Percentiles rank a stretch among this genome's conserved stretches.
Evolutionary conservation across 2,113 vertebrate species (phyloP).

Genomic region (Strix aluco): DNA sequence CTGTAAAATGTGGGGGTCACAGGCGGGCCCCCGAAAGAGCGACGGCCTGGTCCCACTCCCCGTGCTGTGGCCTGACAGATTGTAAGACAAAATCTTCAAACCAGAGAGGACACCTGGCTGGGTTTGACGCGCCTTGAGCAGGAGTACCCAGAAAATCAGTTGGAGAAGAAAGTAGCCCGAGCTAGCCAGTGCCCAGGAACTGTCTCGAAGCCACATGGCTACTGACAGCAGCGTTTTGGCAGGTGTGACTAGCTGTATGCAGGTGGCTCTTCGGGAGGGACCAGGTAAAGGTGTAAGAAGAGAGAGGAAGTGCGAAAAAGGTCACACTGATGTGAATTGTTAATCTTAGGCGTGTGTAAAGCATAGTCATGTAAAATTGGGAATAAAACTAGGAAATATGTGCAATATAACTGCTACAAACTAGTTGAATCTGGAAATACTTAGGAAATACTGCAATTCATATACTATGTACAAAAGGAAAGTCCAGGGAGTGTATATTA

Average conservation of each 20-base stretch:
- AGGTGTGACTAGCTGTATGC: not conserved
- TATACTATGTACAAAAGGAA: not conserved
- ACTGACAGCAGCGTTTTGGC: not conserved
- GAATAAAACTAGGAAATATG: not conserved
- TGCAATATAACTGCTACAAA: not conserved
- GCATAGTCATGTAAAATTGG: rapidly evolving
- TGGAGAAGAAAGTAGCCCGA: not conserved
- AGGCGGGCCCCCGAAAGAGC: not conserved
- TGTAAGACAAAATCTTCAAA: too few species aligned
- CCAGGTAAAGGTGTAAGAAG: not conserved
- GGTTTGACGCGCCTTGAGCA: not conserved
- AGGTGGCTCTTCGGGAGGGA: not conserved
- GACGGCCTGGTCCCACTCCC: rapidly evolving
- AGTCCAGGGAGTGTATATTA: not conserved
- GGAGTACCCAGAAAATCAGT: rapidly evolving
- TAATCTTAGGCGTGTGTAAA: rapidly evolving
- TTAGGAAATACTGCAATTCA: not conserved
- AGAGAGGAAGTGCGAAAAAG: not conserved
- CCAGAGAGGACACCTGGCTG: not conserved
- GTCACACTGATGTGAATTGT: not conserved
- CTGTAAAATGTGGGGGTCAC: not conserved
- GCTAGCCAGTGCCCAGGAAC: rapidly evolving
- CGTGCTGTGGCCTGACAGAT: not conserved
- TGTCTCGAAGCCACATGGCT: not conserved
- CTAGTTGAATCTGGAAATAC: not conserved